Conservation (phyloP, 2,797 vertebrate species). For the Toxotes lorentzi region DNA sequence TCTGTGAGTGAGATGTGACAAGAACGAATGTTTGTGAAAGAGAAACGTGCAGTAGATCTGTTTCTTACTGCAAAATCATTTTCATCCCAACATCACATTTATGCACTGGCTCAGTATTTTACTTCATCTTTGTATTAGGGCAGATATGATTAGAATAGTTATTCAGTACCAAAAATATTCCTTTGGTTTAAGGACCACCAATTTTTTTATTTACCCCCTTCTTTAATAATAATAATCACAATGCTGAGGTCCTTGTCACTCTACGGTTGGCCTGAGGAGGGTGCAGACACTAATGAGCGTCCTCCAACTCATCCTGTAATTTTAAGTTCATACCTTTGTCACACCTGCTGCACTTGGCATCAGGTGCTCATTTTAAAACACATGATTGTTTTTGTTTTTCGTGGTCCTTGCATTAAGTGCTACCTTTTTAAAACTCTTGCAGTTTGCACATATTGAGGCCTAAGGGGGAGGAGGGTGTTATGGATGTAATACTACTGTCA, state of each 20-base stretch:
- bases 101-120: constrained; percentile 61
- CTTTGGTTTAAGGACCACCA: constrained; percentile 54
- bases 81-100: constrained; percentile 25
- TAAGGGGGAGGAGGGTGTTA: constrained; percentile 40
- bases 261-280: constrained; percentile 25
- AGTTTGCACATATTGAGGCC: constrained; percentile 81
- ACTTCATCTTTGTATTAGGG: constrained; percentile 28
- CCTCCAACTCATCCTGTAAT: constrained; percentile 16
- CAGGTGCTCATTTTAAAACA: constrained; percentile 63
- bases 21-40: constrained; percentile 35
- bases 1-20: constrained; percentile 22
- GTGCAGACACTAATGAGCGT: not conserved
- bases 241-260: constrained; percentile 1
- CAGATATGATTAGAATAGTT: constrained; percentile 27
- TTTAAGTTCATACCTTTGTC: constrained; percentile 24
- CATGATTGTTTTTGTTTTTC: constrained; percentile 51
- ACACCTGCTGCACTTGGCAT: constrained; percentile 47
- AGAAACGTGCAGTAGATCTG: constrained; percentile 34
- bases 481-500: constrained; percentile 84
- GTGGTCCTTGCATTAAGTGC: constrained; percentile 72
- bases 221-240: not conserved
- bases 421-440: constrained; percentile 77
- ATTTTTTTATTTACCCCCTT: not conserved
- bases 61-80: constrained; percentile 36
- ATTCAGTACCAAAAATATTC: constrained; percentile 59